Percentiles rank a stretch among this genome's conserved stretches.
These are phyloP conservation scores for Malacoraja senta DNA, from an alignment of 2,797 vertebrate species.

Conservation along the genomic window DNA sequence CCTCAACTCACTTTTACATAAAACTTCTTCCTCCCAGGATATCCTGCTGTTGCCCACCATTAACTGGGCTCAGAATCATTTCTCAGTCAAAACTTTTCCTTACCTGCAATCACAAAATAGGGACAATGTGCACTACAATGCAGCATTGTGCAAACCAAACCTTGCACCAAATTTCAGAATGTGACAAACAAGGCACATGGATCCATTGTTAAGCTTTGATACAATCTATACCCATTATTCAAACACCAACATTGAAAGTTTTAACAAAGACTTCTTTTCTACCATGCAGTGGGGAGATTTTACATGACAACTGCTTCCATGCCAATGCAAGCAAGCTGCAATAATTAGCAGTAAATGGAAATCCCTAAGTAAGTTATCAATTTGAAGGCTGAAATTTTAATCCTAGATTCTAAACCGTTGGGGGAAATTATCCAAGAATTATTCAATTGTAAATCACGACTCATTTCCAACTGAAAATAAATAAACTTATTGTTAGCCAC, in stretches of 20 bases:
- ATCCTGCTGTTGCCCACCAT: background rate
- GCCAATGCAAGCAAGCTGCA: background rate
- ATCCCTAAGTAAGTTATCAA: background rate
- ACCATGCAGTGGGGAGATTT: background rate
- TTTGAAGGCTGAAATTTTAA: slow-evolving; percentile 13
- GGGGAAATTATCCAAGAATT: slow-evolving; percentile 17
- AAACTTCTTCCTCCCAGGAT: background rate
- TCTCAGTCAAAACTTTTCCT: background rate
- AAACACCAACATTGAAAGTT: background rate
- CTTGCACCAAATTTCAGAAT: background rate
- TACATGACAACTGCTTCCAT: background rate
- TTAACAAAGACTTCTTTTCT: slow-evolving; percentile 9
- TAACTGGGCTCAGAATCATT: background rate
- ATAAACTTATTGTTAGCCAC: slow-evolving; percentile 18
- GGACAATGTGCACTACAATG: too few species aligned
- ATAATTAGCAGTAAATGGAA: slow-evolving; percentile 13
- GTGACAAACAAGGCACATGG: background rate
- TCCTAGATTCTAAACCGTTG: background rate
- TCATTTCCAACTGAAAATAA: slow-evolving; percentile 19
- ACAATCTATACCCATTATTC: background rate
- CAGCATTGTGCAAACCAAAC: background rate
- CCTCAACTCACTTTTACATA: background rate
- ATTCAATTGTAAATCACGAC: slow-evolving; percentile 19
- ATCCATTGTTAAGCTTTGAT: background rate
- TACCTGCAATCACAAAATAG: background rate